Evolutionary conservation across 2,113 vertebrate species (phyloP), one percentile per base, ranked within the genome.

Genomic region (Microtus ochrogaster): DNA sequence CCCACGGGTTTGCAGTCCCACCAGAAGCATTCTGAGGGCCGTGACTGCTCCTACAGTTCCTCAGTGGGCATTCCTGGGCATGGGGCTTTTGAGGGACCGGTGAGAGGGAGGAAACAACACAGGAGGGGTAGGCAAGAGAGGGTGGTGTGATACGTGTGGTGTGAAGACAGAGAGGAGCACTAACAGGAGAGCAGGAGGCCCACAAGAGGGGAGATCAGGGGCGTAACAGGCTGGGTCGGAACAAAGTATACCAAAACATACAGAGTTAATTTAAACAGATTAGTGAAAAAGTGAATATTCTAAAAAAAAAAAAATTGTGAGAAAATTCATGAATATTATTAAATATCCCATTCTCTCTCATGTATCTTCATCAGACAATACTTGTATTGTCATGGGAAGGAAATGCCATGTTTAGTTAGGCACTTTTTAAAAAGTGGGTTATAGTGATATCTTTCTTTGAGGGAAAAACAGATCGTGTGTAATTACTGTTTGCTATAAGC

Each of bases 401-500:
- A 92, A 92, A 41, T 58, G 49, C 19, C 49, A n/a, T 81, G 76
- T 79, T 90, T 96, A 90, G 39, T 86, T 91, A 92, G 44, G 14
- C 36, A 91, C 14, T 39, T 92, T 72, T 68, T 16, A 36, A 24
- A 58, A 88, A 74, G 4, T 55, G 7, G 52, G 72, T 68, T 24
- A n/a, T 44, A 78, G 14, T 85, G 28, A 33, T 30, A 73, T 77
- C 90, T 93, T 91, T n/a, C 55, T 90, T 95, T 90, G 70, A 88
- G 47, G 63, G 74, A 41, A 84, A 87, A 93, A 90, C 73, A 95
- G 81, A 95, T 94, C 81, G 68, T 83, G 9, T 70, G 0, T 66
- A 83, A 92, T 94, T 98, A 95, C 52, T 55, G 85, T 97, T 97
- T 98, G 95, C 26, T 77, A 93, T 95, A 92, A 96, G 96, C 97